Conservation (phyloP, 2,797 vertebrate genomes). For the Poecilia velifera region DNA sequence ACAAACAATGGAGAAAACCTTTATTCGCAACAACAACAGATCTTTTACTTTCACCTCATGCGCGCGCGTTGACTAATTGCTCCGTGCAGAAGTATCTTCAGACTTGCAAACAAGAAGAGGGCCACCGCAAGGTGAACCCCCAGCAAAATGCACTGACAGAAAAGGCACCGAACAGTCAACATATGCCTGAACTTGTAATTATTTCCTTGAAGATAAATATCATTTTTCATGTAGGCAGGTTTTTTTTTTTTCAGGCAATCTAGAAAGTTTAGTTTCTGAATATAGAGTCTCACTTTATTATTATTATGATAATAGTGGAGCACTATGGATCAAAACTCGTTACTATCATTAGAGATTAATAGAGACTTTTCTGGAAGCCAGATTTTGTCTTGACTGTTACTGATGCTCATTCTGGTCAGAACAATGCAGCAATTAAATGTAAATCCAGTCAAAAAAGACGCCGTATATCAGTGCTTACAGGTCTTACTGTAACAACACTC, state of each 20-base stretch:
- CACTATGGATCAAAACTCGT: background rate
- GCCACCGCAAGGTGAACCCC: background rate
- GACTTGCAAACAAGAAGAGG: background rate
- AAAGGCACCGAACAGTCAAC: background rate
- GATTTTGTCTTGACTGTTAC: background rate
- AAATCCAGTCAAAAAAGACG: background rate
- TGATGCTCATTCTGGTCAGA: background rate
- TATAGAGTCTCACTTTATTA: background rate
- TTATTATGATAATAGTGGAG: background rate
- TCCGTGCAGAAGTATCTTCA: background rate
- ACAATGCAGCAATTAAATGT: background rate
- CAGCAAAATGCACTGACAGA: background rate
- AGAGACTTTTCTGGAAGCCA: background rate
- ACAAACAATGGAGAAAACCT: slow-evolving; percentile 18
- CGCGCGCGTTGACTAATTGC: background rate
- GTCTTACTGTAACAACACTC: background rate
- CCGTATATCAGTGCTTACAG: background rate
- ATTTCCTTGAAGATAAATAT: background rate
- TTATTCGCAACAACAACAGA: slow-evolving; percentile 42
- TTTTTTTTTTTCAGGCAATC: background rate
- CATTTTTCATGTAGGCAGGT: background rate
- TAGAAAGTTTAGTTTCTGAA: background rate
- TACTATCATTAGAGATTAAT: background rate
- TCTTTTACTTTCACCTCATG: background rate
- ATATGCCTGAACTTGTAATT: background rate